Base-by-base conservation (phyloP, 2,888 invertebrate species). In the Ryuthela nishihirai region DNA sequence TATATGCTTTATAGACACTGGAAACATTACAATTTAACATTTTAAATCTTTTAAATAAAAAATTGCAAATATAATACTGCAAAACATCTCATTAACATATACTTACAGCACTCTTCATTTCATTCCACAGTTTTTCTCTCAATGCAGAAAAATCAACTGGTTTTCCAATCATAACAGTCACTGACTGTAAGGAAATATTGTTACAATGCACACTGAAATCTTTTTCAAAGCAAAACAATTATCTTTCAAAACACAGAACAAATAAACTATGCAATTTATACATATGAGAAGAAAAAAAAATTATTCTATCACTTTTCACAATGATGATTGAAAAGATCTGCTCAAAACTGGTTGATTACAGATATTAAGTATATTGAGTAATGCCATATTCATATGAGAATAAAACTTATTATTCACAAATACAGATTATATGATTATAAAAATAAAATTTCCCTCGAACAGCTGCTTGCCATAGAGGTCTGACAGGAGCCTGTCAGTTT, bases 91-190 rank as follows among this genome's bases (percentile, higher is more conserved):
- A n/a, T n/a, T n/a, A n/a, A n/a, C n/a, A n/a, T n/a, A n/a, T n/a
- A 62, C 62, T 46, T 52, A 62, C 62, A 10, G 62, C 62, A 41
- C 36, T 53, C 35, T 35, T 50, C 32, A 42, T 46, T 43, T 56
- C 61, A 23, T 32, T 35, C 23, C 25, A 29, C n/a, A 62, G 23
- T 17, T 44, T 62, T 39, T 62, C 62, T 36, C 56, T 47, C 23
- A 56, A n/a, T 29, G 36, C 18, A 15, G 46, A 41, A 26, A 62
- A 48, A 52, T 62, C 56, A 39, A 62, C 52, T 9, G 55, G 62
- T 21, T 62, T 52, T 20, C 62, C 62, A 40, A 62, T 48, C 32
- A 47, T 32, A 17, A 62, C 40, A 24, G 62, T 62, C 5, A 62
- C 62, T 47, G 38, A 52, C 62, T 62, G 24, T 25, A 47, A 55